These are phyloP conservation scores for Horisme vitalbata DNA, from an alignment of 2,888 invertebrate genomes.

Conservation along the genomic window DNA sequence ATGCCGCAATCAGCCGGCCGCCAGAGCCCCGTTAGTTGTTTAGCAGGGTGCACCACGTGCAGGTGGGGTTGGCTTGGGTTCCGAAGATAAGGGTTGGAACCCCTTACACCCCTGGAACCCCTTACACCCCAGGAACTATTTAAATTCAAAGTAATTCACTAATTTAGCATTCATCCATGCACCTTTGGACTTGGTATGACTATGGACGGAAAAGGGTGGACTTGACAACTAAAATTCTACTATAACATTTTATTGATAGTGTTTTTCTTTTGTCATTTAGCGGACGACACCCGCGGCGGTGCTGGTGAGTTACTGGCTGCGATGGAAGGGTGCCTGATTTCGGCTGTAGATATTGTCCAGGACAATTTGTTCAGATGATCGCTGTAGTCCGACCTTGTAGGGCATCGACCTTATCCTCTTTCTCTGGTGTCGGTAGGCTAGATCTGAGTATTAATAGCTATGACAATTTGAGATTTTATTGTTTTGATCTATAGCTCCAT, in stretches of 20 bases:
- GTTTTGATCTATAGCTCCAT: not conserved
- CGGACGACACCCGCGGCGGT: constrained; percentile 18
- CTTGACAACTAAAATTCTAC: constrained; percentile 2
- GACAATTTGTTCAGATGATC: constrained; percentile 4
- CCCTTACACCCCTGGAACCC: too few species aligned
- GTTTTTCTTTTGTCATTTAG: constrained; percentile 21
- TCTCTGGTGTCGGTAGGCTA: not conserved
- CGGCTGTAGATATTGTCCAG: constrained; percentile 2
- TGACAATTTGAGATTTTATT: not conserved
- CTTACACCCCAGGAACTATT: too few species aligned
- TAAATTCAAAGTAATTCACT: too few species aligned
- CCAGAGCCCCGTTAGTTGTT: too few species aligned
- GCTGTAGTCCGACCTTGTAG: not conserved
- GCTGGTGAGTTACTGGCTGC: constrained; percentile 20
- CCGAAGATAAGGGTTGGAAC: too few species aligned
- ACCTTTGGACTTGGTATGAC: too few species aligned
- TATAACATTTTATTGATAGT: constrained; percentile 23
- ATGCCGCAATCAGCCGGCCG: too few species aligned
- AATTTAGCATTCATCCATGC: too few species aligned
- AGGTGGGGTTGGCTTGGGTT: too few species aligned
- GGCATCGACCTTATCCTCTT: constrained; percentile 6
- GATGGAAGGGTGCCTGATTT: constrained; percentile 10
- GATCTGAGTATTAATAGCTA: not conserved
- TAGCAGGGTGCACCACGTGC: too few species aligned
- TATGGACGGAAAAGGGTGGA: not conserved